Base-by-base conservation (phyloP, 2,113 vertebrate species). In the Ardeotis arabs region DNA sequence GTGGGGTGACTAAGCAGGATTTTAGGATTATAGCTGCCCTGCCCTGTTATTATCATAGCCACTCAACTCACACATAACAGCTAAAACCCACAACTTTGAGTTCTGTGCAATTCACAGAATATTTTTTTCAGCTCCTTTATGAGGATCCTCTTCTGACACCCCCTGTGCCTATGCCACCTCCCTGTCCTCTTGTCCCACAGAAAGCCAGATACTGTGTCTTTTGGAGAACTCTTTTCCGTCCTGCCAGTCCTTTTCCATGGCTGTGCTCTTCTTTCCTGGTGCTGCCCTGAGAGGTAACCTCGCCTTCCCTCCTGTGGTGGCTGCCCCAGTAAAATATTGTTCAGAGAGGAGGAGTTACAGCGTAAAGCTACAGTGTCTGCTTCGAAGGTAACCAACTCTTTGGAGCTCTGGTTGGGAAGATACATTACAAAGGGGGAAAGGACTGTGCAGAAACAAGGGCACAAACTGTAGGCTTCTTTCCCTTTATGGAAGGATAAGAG, bases 331-430 rank as follows among this genome's bases (percentile, higher is more conserved):
- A 20, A 41, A 73, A 16, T 16, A 13, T 15, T 24, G 14, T 4
- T 47, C 1, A 6, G 20, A 79, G 50, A 45, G 62, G 62, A 82
- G 67, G 55, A 59, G 79, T 66, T 35, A 67, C 7, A 74, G 58
- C 37, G 18, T 29, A 53, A 63, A 75, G 52, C 53, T 31, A 8
- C 33, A 31, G 25, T 1, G 20, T n/a, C 37, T 56, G 21, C 24
- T 91, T 58, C 11, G 31, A 73, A 92, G n/a, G 19, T 28, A 53
- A 39, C 45, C 12, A 72, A 3, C 9, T 45, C 13, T 33, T 55
- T 1, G 0, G 7, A 79, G 17, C 20, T 23, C 9, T 58, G 39
- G 3, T 1, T 10, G 1, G 39, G 22, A 81, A 13, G 19, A 41
- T 9, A 33, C 3, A 12, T 39, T n/a, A 21, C 9, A 5, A 19